Evolutionary conservation across 2,797 vertebrate genomes (phyloP).

Genomic region (Amblyraja radiata): DNA sequence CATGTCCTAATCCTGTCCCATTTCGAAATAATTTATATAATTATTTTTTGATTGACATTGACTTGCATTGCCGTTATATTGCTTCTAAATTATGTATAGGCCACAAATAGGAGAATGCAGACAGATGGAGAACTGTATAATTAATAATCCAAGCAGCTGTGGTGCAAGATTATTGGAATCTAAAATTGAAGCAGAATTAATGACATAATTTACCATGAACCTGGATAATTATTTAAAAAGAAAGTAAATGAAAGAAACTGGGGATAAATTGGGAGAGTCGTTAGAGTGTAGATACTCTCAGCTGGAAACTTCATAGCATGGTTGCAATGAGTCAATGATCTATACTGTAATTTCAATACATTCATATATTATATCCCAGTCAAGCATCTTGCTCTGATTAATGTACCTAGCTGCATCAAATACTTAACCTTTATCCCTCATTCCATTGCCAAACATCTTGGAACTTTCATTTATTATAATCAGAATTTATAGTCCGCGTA

Average conservation of each 20-base stretch:
- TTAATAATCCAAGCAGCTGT: not conserved
- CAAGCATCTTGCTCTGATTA: not conserved
- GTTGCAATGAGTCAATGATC: not conserved
- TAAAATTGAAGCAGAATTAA: not conserved
- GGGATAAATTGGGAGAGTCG: not conserved
- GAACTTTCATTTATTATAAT: conserved; percentile 21
- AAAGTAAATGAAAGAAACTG: not conserved
- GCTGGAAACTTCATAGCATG: not conserved
- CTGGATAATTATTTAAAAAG: not conserved
- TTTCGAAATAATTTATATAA: not conserved
- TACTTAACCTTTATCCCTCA: not conserved
- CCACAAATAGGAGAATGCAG: not conserved
- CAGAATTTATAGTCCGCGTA: not conserved
- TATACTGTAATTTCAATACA: not conserved
- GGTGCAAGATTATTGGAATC: not conserved
- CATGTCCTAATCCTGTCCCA: not conserved
- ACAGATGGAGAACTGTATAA: not conserved
- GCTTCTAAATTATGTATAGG: not conserved
- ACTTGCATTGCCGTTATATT: not conserved
- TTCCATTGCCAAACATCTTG: not conserved
- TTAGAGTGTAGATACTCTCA: not conserved
- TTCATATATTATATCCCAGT: not conserved
- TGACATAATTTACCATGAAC: not conserved
- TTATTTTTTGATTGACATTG: not conserved
- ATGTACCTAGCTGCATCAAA: not conserved